phyloP scores from a whole-genome alignment of 2,888 invertebrate species.

The Cosmopolites sordidus region DNA sequence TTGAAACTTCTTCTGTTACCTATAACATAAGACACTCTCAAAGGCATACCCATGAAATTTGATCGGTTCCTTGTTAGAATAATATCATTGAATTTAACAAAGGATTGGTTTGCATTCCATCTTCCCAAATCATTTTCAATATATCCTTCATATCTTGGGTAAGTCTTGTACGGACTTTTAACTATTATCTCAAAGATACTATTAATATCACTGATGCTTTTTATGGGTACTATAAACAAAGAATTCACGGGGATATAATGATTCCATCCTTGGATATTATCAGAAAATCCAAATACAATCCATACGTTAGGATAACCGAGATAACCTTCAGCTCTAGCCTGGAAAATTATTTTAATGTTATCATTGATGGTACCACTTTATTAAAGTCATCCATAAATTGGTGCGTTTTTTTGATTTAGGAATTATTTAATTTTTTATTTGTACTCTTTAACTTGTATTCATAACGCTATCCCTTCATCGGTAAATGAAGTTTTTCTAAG shows the following conservation, averaged over 20 bases:
- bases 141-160: constrained; percentile 1
- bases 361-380: too few relatives aligned
- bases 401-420: too few relatives aligned
- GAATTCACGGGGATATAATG: constrained; percentile 14
- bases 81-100: not conserved
- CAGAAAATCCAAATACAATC: constrained; percentile 11
- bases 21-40: constrained; percentile 16
- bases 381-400: too few relatives aligned
- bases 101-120: not conserved
- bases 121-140: constrained; percentile 3
- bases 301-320: constrained; percentile 14
- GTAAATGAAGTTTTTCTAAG: too few relatives aligned
- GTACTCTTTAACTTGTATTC: too few relatives aligned
- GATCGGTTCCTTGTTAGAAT: constrained; percentile 7
- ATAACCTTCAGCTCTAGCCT: constrained; percentile 3
- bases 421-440: too few relatives aligned
- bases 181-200: not conserved
- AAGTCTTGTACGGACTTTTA: constrained; percentile 11
- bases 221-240: constrained; percentile 4
- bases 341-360: not conserved
- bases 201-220: not conserved
- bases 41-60: constrained; percentile 6
- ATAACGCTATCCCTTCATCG: too few relatives aligned
- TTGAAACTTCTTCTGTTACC: constrained; percentile 9
- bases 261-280: not conserved